phyloP scores from a whole-genome alignment of 2,113 vertebrate genomes.

The Odocoileus virginianus region DNA sequence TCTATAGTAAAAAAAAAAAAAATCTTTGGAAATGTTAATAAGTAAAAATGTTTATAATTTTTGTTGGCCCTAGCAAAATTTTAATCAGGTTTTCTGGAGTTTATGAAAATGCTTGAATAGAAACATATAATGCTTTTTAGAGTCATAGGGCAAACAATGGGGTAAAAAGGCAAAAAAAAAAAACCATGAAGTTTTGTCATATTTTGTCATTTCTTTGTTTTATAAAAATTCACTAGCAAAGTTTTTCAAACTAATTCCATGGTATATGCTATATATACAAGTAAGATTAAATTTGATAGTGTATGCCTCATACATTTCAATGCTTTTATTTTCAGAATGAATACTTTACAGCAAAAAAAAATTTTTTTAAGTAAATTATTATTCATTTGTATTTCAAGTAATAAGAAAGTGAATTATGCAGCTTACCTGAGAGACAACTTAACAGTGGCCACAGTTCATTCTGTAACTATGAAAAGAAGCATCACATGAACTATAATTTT shows the following conservation, averaged over 20 bases:
- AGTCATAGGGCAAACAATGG: background rate
- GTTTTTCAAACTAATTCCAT: background rate
- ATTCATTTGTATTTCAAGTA: background rate
- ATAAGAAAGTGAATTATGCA: background rate
- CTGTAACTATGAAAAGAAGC: background rate
- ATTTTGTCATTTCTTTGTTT: background rate
- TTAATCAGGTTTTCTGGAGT: background rate
- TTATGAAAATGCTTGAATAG: background rate
- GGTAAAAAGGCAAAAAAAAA: background rate
- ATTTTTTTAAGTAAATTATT: background rate
- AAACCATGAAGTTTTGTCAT: background rate
- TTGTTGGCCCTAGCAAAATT: background rate
- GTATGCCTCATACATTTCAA: background rate
- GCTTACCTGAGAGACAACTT: background rate
- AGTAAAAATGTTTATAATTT: background rate
- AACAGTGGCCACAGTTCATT: background rate
- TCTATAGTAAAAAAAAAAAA: background rate
- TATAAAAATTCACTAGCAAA: background rate
- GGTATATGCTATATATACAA: background rate
- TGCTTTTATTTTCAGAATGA: background rate
- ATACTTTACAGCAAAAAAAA: background rate
- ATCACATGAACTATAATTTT: background rate
- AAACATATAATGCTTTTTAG: background rate
- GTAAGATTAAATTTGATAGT: background rate
- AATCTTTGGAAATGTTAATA: background rate